These are phyloP conservation scores for Passer montanus DNA, from an alignment of 2,113 vertebrate genomes.

Conservation along the genomic window DNA sequence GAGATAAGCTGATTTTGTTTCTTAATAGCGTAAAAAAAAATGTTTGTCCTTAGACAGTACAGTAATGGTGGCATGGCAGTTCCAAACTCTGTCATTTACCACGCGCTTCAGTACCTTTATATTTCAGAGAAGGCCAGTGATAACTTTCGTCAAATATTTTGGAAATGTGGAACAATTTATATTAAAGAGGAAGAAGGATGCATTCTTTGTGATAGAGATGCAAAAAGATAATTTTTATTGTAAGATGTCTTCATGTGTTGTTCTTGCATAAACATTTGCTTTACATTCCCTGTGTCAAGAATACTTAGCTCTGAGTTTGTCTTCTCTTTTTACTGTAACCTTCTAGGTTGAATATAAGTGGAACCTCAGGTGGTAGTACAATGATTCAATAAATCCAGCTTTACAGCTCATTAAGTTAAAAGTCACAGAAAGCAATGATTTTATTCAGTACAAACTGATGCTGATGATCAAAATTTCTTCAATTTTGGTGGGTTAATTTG, in stretches of 20 bases:
- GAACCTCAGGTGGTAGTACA: not conserved
- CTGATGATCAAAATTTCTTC: not conserved
- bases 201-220: not conserved
- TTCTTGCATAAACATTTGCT: not conserved
- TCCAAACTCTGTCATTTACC: not conserved
- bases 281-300: not conserved
- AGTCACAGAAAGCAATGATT: not conserved
- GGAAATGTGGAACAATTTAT: not conserved
- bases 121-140: not conserved
- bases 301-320: not conserved
- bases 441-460: not conserved
- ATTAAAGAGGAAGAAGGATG: not conserved
- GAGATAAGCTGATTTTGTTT: not conserved
- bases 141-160: not conserved
- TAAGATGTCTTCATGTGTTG: not conserved
- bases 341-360: not conserved
- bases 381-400: not conserved
- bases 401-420: not conserved
- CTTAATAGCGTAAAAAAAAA: not conserved
- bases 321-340: not conserved
- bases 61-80: not conserved
- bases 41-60: accelerated
- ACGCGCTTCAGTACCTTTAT: not conserved
- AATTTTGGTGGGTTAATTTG: not conserved
- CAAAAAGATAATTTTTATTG: not conserved